Evolutionary conservation across 2,888 invertebrate genomes (phyloP), one percentile per base, ranked within the genome.

Genomic region (Hypsopygia costalis): DNA sequence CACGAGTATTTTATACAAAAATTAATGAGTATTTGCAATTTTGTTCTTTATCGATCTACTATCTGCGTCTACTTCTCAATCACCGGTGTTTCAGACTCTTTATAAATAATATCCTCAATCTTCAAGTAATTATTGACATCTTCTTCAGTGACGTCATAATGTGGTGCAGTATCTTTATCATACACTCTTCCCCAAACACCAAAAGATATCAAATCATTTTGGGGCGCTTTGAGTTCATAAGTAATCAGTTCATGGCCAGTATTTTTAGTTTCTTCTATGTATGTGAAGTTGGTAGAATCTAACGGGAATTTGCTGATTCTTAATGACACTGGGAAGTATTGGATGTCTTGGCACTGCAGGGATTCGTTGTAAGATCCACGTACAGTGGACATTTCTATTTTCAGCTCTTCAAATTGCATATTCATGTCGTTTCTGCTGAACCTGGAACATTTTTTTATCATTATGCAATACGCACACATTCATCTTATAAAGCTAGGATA

Each of bases 271-370:
- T 7, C 43, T 34, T 55, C 55, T 16, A 36, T 41, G 42, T 69
- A 79, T 0, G 78, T 73, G 16, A 69, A 77, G 38, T 85, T 80
- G 5, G 52, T 46, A 0, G 75, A 63, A 5, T 66, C 66, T 0
- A 91, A 55, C 0, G 92, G 91, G 22, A 83, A 80, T 35, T 91
- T 87, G 12, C 76, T 83, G 25, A 79, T 77, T 41, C 78, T 69
- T 1, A 92, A 47, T 0, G 91, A 89, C 20, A 81, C 68, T 0
- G 92, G 91, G 46, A 74, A 89, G 49, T 91, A 91, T 1, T 81
- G 64, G 0, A 78, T 64, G 31, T 85, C 76, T 11, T 81, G 71
- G 35, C 85, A 81, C 11, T 71, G 52, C 0, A 86, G 59, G 0
- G 76, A 71, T 0, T 41, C 43, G 46, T 89, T 88, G 47, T 75